phyloP scores from a whole-genome alignment of 2,113 vertebrate genomes.

The Dipodomys stephensi region DNA sequence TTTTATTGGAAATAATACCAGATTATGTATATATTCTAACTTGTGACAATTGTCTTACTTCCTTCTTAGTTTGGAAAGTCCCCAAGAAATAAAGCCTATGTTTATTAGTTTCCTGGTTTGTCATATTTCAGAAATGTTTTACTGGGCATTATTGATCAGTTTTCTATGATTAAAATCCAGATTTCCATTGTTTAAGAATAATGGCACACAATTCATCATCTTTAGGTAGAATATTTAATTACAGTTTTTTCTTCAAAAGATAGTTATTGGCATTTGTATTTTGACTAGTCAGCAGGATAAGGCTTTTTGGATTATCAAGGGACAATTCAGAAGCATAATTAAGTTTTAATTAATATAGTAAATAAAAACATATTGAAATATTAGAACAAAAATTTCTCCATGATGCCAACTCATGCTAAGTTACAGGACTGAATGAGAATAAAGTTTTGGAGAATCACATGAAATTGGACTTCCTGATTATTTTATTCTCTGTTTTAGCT shows the following conservation, averaged over 20 bases:
- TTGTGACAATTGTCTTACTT: neutral
- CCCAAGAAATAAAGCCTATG: neutral
- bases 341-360: neutral
- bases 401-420: neutral
- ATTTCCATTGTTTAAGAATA: neutral
- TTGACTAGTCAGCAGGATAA: constrained; percentile 44
- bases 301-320: neutral
- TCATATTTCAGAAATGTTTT: neutral
- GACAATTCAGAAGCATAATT: constrained; percentile 1
- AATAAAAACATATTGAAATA: neutral
- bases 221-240: neutral
- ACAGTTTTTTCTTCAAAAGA: constrained; percentile 49
- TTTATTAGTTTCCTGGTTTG: neutral
- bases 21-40: neutral
- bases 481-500: neutral
- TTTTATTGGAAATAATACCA: too few species aligned
- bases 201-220: neutral
- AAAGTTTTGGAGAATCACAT: neutral
- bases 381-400: neutral
- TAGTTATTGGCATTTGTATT: constrained; percentile 1
- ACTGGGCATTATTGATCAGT: neutral
- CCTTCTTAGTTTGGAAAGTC: neutral
- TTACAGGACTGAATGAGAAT: neutral
- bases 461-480: neutral
- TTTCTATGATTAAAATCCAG: constrained; percentile 11